phyloP scores from a whole-genome alignment of 2,113 vertebrate species.

The Labeo catla region DNA sequence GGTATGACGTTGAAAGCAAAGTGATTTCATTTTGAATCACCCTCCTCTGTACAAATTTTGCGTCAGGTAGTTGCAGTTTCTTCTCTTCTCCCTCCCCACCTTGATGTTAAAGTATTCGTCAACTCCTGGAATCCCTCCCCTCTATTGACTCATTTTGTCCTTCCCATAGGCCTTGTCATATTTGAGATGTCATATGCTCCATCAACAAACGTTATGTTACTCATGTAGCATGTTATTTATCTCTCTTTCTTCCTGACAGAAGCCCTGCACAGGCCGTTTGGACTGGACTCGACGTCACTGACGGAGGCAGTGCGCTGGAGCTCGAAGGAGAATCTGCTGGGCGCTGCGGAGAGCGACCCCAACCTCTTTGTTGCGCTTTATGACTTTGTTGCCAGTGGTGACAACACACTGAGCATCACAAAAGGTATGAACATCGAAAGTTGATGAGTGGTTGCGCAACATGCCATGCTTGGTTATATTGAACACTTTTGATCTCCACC shows the following conservation, averaged over 20 bases:
- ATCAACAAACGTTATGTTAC: neutral
- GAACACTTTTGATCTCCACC: neutral
- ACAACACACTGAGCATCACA: constrained; percentile 99
- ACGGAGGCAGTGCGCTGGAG: constrained; percentile 98
- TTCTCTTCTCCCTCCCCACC: neutral
- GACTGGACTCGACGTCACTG: constrained; percentile 88
- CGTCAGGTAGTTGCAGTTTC: neutral
- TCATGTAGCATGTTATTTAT: neutral
- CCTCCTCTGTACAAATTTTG: neutral
- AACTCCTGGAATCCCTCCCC: neutral
- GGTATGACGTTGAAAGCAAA: neutral
- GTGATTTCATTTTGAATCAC: neutral
- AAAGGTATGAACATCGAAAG: constrained; percentile 82
- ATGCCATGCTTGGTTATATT: neutral
- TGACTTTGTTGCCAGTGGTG: constrained; percentile 98
- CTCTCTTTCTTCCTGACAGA: constrained; percentile 73
- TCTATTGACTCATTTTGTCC: constrained; percentile 36
- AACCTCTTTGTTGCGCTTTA: constrained; percentile 99
- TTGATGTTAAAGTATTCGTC: constrained; percentile 5
- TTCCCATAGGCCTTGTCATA: constrained; percentile 4
- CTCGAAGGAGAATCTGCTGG: constrained; percentile 97
- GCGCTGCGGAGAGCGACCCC: constrained; percentile 95
- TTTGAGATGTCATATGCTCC: constrained; percentile 15
- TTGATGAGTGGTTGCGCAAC: neutral
- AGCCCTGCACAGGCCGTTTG: constrained; percentile 91